A percentile compares a stretch with the other conserved stretches of the same genome.
These are phyloP conservation scores for Octopus bimaculoides DNA, from an alignment of 1,140 invertebrate species.

Conservation along the genomic window DNA sequence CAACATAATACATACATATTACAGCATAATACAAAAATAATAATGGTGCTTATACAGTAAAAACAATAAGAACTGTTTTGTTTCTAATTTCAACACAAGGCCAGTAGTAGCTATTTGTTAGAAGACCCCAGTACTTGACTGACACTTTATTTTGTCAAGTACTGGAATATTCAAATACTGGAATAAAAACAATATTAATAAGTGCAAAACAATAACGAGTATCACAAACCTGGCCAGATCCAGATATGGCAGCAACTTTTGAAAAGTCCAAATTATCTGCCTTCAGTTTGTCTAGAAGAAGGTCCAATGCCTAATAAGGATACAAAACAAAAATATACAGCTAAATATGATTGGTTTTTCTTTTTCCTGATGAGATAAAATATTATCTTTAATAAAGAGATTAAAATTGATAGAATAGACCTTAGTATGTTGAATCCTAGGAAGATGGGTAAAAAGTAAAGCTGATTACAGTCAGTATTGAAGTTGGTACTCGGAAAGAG, in stretches of 20 bases:
- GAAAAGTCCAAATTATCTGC: slow-evolving; percentile 77
- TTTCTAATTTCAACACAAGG: background rate
- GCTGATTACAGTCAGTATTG: no score
- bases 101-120: background rate
- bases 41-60: background rate
- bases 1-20: no score
- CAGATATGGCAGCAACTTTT: slow-evolving; percentile 79
- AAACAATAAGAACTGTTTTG: background rate
- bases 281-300: slow-evolving; percentile 81
- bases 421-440: no score
- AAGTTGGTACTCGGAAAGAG: no score
- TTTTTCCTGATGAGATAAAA: no score
- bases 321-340: no score
- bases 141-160: background rate
- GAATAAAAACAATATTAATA: slow-evolving; percentile 9
- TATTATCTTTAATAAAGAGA: no score
- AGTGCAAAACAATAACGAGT: slow-evolving; percentile 3
- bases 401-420: no score
- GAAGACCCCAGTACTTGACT: background rate
- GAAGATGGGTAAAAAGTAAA: no score
- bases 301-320: slow-evolving; percentile 71
- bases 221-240: slow-evolving; percentile 76
- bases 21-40: no score
- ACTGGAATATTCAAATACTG: background rate
- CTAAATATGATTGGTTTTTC: no score